These are phyloP conservation scores for Idaea dimidiata DNA, from an alignment of 2,888 invertebrate species.

Conservation along the genomic window DNA sequence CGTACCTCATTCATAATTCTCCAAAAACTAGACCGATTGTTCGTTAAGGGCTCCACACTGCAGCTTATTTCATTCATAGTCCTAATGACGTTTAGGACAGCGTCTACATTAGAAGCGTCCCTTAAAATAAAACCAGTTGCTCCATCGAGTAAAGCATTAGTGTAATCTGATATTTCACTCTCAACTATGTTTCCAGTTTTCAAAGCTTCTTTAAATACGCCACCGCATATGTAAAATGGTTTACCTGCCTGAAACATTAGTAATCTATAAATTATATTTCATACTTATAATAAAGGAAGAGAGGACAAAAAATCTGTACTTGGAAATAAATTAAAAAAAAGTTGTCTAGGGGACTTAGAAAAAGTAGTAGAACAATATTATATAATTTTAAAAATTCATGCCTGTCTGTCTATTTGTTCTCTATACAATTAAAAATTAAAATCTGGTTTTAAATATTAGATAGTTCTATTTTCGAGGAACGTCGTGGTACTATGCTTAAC, in stretches of 20 bases:
- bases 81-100: conserved; percentile 37
- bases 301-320: too few relatives aligned
- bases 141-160: conserved; percentile 58
- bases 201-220: conserved; percentile 42
- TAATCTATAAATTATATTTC: not conserved
- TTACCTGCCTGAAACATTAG: conserved; percentile 52
- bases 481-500: too few relatives aligned
- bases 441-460: too few relatives aligned
- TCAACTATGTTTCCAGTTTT: conserved; percentile 31
- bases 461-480: too few relatives aligned
- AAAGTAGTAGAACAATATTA: too few relatives aligned
- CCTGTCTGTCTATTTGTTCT: too few relatives aligned
- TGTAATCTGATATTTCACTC: conserved; percentile 50
- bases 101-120: conserved; percentile 35
- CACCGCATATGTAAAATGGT: conserved; percentile 58
- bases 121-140: conserved; percentile 53
- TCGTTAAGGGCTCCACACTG: conserved; percentile 47
- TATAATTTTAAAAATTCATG: too few relatives aligned
- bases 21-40: conserved; percentile 41
- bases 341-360: too few relatives aligned
- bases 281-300: too few relatives aligned
- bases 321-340: too few relatives aligned
- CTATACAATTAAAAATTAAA: too few relatives aligned
- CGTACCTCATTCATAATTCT: conserved; percentile 46
- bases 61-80: conserved; percentile 50